Base-by-base conservation (phyloP, 1,140 invertebrate genomes). In the Cylas formicarius region DNA sequence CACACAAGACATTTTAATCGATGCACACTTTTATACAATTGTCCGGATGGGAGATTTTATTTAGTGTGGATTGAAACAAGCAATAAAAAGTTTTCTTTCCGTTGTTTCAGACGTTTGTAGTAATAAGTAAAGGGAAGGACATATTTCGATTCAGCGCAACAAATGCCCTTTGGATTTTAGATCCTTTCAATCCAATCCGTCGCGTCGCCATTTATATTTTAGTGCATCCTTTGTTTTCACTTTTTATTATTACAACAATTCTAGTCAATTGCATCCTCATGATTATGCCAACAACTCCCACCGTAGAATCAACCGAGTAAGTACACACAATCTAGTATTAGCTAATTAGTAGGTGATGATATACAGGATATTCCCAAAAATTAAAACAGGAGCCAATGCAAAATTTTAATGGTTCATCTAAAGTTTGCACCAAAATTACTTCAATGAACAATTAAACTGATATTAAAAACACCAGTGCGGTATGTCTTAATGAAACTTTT, bases 81-180 rank as follows among this genome's bases (percentile, higher is more conserved):
- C 13, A 9, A 9, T 26, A 26, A 26, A n/a, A n/a, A n/a, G n/a
- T n/a, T n/a, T n/a, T 39, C 10, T 8, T 48, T 28, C 6, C 26
- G 65, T 68, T 71, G 63, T 63, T 78, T 41, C 79, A 97, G 93
- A 96, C 92, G 67, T 97, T 97, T 77, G 85, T 95, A 76, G 93
- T 98, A 61, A 78, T 98, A 72, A 96, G 90, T 76, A 95, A 87
- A 79, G 92, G 93, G 73, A 94, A 91, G 78, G 90, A 94, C 75
- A 95, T 97, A 75, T 97, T 92, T 80, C 82, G 93, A 72, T 98
- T 97, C 80, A 94, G 88, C 73, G 90, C 93, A 64, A 91, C 90
- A 56, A 85, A 96, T 70, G 91, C 91, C 67, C 73, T 97, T 68
- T 97, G 85, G 80, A 77, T 94, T 66, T 77, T 98, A 62, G 86